These are phyloP conservation scores for Ladona fulva DNA, from an alignment of 1,140 invertebrate genomes.

Conservation along the genomic window DNA sequence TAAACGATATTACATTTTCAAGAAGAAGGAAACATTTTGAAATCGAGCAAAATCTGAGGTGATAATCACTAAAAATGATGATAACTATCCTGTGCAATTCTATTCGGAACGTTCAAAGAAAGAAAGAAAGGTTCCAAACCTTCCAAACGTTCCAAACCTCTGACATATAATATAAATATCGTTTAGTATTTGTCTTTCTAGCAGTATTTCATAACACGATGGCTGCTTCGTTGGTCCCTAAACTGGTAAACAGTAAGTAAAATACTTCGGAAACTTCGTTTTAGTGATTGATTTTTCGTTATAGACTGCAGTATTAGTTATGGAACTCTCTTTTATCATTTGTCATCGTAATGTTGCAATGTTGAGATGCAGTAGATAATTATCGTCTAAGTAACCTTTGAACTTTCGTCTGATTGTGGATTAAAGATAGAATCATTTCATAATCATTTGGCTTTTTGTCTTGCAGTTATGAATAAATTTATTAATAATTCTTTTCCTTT, in stretches of 20 bases:
- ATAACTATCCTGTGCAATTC: too few relatives aligned
- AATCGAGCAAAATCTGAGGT: too few relatives aligned
- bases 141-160: too few relatives aligned
- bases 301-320: neutral
- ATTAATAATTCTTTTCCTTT: neutral
- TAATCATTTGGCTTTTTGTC: neutral
- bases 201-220: neutral
- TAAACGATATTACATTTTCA: too few relatives aligned
- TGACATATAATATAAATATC: too few relatives aligned
- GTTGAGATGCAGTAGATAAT: neutral
- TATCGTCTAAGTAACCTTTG: neutral
- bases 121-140: too few relatives aligned
- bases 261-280: neutral
- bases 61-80: too few relatives aligned
- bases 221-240: neutral
- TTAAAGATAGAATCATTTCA: constrained; percentile 3
- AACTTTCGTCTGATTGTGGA: neutral
- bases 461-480: neutral
- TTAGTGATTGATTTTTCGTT: neutral
- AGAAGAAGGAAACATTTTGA: too few relatives aligned
- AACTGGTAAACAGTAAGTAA: neutral
- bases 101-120: too few relatives aligned
- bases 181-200: too few relatives aligned
- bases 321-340: neutral
- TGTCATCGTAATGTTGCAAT: neutral